Evolutionary conservation across 2,797 vertebrate species (phyloP).

Genomic region (Pampus argenteus): DNA sequence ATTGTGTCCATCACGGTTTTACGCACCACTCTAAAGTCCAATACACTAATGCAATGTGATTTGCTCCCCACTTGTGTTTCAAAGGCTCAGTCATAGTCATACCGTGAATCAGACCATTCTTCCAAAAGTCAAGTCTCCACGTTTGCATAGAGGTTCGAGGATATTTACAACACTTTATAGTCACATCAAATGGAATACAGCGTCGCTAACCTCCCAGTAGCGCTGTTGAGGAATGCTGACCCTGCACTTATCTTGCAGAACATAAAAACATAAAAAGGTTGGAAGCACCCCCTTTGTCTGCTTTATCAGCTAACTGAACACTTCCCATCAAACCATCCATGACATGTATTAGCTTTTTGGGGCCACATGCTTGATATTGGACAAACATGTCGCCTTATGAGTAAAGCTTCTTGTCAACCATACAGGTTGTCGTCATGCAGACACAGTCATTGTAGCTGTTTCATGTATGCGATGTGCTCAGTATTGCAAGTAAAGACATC

Average conservation of each 20-base stretch:
- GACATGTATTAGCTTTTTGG: not conserved
- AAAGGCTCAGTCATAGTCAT: not conserved
- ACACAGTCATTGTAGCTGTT: not conserved
- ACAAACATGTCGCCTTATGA: not conserved
- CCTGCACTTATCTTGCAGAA: not conserved
- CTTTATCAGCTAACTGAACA: constrained; percentile 12
- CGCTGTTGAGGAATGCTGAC: constrained; percentile 10
- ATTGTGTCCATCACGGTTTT: not conserved
- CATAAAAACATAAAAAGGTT: constrained; percentile 7
- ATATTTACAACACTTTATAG: constrained; percentile 3
- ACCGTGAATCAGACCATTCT: not conserved
- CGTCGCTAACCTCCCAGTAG: not conserved
- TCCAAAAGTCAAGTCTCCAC: not conserved
- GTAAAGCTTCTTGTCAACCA: constrained; percentile 3
- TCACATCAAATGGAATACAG: constrained; percentile 28
- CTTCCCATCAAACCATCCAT: constrained; percentile 14
- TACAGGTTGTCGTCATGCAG: constrained; percentile 4
- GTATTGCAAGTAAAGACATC: not conserved
- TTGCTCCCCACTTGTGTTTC: not conserved
- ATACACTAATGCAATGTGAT: not conserved
- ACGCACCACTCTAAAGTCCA: not conserved
- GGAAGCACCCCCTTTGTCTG: not conserved
- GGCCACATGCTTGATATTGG: not conserved
- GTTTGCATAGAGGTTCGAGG: not conserved
- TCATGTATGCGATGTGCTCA: not conserved